Conservation (phyloP, 2,797 vertebrate genomes). For the Oreochromis grahami region DNA sequence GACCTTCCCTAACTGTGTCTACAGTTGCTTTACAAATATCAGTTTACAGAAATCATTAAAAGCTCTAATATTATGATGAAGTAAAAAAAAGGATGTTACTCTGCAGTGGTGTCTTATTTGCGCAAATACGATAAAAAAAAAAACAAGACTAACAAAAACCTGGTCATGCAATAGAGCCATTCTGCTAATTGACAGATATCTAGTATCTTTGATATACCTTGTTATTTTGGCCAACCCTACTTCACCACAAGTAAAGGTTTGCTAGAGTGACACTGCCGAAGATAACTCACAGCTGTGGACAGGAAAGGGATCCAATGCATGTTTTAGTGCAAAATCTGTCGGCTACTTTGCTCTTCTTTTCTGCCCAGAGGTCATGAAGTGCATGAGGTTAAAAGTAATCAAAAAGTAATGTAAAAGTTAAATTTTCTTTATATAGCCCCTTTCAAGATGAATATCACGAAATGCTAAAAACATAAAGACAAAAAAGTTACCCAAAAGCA, state of each 20-base stretch:
- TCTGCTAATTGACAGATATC: background rate
- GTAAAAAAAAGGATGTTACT: background rate
- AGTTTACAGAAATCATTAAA: background rate
- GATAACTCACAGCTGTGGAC: background rate
- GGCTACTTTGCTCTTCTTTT: background rate
- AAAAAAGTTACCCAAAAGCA: background rate
- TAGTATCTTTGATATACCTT: background rate
- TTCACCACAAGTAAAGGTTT: background rate
- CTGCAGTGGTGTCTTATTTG: background rate
- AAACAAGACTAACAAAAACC: background rate
- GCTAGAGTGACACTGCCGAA: background rate
- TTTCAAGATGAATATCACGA: background rate
- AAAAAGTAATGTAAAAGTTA: background rate
- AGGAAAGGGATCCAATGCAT: background rate
- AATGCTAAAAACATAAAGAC: background rate
- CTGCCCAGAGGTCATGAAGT: background rate
- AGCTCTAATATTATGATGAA: background rate
- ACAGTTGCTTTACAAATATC: background rate
- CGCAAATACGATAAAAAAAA: background rate
- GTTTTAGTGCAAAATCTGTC: background rate
- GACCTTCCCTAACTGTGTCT: background rate
- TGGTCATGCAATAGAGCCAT: background rate
- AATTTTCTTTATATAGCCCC: background rate
- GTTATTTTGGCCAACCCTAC: background rate
- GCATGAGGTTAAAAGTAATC: background rate